Conservation (phyloP, 2,113 vertebrate genomes). For the Nothoprocta perdicaria region DNA sequence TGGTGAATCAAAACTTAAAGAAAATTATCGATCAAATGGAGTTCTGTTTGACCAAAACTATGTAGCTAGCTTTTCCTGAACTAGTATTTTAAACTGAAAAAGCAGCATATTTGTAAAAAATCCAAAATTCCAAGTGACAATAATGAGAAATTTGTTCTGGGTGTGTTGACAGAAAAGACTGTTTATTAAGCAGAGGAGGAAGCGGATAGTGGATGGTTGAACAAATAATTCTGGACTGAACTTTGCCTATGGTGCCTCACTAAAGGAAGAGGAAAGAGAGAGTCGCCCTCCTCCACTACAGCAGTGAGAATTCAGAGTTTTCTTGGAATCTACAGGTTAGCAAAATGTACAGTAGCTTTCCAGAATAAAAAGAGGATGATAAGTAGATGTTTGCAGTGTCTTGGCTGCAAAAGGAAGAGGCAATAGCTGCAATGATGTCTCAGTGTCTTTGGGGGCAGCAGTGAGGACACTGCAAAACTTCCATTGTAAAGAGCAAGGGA, state of each 20-base stretch:
- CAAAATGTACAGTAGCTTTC: background rate
- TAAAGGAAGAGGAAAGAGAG: background rate
- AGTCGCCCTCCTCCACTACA: background rate
- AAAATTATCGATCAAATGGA: background rate
- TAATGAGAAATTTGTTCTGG: background rate
- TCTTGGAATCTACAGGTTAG: background rate
- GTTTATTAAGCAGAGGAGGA: background rate
- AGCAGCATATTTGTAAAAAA: background rate
- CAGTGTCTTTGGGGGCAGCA: rapidly evolving
- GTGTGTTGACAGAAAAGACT: background rate
- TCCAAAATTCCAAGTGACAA: background rate
- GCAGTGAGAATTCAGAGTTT: background rate
- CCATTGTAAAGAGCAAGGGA: background rate
- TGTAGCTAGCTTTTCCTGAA: rapidly evolving
- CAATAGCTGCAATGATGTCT: background rate
- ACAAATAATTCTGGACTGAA: background rate
- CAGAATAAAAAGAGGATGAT: rapidly evolving
- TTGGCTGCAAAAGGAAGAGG: background rate
- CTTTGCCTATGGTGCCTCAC: background rate
- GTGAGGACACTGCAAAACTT: background rate
- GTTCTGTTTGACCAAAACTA: background rate
- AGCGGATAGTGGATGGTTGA: background rate
- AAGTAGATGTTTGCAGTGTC: background rate
- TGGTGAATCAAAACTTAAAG: background rate
- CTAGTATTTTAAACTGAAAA: background rate